Percentiles rank a stretch among this genome's conserved stretches.
Evolutionary conservation across 2,888 invertebrate species (phyloP).

Genomic region (Blastobasis adustella): DNA sequence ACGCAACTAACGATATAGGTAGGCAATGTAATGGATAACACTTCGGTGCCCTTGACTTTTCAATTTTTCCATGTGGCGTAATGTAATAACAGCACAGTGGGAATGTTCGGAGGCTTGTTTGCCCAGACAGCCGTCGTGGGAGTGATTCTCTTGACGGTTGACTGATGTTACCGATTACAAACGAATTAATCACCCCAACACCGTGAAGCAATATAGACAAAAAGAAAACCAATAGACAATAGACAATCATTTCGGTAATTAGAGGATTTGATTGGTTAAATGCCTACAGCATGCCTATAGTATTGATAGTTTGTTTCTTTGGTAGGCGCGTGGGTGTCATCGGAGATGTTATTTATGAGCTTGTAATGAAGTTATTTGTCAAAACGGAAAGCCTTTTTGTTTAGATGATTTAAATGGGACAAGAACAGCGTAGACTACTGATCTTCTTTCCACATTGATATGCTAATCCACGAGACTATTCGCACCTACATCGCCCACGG

Average conservation of each 20-base stretch:
- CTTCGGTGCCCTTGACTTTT: conserved; percentile 32
- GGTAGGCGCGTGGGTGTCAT: too few relatives aligned
- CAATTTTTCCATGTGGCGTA: conserved; percentile 39
- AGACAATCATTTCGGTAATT: conserved; percentile 31
- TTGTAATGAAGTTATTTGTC: too few relatives aligned
- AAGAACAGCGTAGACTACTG: conserved; percentile 24
- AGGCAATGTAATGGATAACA: too few relatives aligned
- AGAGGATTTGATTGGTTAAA: conserved; percentile 19
- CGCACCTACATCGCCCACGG: conserved; percentile 36
- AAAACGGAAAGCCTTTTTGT: too few relatives aligned
- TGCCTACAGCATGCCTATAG: too few relatives aligned
- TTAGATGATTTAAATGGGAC: conserved; percentile 7
- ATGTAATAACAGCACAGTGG: conserved; percentile 31
- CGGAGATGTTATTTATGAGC: too few relatives aligned
- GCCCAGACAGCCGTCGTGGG: conserved; percentile 48
- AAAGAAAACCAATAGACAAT: conserved; percentile 26
- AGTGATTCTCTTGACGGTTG: conserved; percentile 54
- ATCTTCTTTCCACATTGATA: conserved; percentile 21
- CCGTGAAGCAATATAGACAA: conserved; percentile 37
- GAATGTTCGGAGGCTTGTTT: conserved; percentile 35
- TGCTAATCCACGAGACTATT: conserved; percentile 34
- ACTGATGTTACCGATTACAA: conserved; percentile 65
- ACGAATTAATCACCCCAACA: conserved; percentile 46
- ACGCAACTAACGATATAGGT: too few relatives aligned
- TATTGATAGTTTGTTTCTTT: too few relatives aligned